Evolutionary conservation across 2,797 vertebrate genomes (phyloP).

Genomic region (Lagorchestes hirsutus): DNA sequence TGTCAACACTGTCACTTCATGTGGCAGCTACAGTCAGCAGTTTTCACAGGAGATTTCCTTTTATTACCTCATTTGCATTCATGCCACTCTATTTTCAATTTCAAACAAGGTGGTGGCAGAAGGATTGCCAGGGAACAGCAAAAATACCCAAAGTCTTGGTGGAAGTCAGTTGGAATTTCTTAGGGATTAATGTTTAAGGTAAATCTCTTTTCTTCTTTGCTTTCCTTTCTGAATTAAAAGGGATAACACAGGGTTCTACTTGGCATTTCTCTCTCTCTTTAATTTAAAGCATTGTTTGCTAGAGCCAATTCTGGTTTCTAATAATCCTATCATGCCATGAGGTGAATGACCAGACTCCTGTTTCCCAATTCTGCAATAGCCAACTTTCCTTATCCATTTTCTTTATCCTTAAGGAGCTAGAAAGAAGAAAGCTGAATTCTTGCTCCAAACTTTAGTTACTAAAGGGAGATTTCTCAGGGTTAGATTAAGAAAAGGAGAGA

Average conservation of each 20-base stretch:
- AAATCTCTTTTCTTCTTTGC: background rate
- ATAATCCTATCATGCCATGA: background rate
- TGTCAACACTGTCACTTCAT: slow-evolving; percentile 47
- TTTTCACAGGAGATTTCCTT: slow-evolving; percentile 71
- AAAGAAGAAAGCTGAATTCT: background rate
- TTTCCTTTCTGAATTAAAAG: slow-evolving; percentile 41
- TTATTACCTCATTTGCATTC: slow-evolving; percentile 58
- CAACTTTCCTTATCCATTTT: background rate
- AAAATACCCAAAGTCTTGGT: background rate
- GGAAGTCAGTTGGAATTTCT: slow-evolving; percentile 41
- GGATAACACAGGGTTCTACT: background rate
- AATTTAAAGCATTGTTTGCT: background rate
- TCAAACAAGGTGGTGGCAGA: slow-evolving; percentile 11
- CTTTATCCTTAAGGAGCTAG: background rate
- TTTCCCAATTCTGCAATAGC: background rate
- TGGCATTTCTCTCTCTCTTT: background rate
- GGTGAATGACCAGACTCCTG: background rate
- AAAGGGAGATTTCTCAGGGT: background rate
- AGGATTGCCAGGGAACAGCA: slow-evolving; percentile 27
- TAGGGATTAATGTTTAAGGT: background rate
- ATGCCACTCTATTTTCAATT: slow-evolving; percentile 47
- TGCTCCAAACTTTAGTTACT: background rate
- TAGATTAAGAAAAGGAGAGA: background rate
- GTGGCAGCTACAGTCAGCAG: slow-evolving; percentile 47
- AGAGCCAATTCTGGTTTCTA: background rate